Evolutionary conservation across 1,140 invertebrate genomes (phyloP).

Genomic region (Drosophila ficusphila): DNA sequence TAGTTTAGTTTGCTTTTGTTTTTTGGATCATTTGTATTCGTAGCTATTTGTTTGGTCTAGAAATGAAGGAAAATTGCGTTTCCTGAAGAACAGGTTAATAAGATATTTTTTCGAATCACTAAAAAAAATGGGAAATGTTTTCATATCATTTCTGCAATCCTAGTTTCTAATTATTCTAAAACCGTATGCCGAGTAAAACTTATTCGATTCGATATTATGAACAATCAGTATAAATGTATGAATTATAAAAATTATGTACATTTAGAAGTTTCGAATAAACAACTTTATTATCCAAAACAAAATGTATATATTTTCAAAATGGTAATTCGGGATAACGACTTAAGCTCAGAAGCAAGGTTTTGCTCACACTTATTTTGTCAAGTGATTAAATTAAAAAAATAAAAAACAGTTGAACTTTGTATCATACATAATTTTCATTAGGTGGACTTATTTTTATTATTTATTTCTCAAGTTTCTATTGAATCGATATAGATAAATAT

Average conservation of each 20-base stretch:
- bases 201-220: not conserved
- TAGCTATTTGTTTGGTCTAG: slow-evolving; percentile 8
- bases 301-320: too few species aligned
- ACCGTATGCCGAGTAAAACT: not conserved
- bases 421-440: slow-evolving; percentile 35
- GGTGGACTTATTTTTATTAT: slow-evolving; percentile 35
- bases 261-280: too few species aligned
- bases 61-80: slow-evolving; percentile 3
- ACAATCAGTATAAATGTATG: not conserved
- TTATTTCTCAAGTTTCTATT: slow-evolving; percentile 51
- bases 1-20: not conserved
- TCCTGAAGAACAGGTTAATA: not conserved
- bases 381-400: not conserved
- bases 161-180: not conserved
- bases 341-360: not conserved
- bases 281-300: too few species aligned
- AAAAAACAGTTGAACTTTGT: not conserved
- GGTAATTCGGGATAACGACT: too few species aligned
- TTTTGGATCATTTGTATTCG: not conserved
- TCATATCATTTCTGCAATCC: slow-evolving; percentile 1
- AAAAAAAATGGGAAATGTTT: not conserved
- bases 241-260: not conserved
- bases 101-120: not conserved
- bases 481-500: slow-evolving; percentile 51
- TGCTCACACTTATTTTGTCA: too few species aligned